A percentile compares a stretch with the other conserved stretches of the same genome.
Evolutionary conservation across 2,888 invertebrate genomes (phyloP).

Genomic region (Tiliacea aurago): DNA sequence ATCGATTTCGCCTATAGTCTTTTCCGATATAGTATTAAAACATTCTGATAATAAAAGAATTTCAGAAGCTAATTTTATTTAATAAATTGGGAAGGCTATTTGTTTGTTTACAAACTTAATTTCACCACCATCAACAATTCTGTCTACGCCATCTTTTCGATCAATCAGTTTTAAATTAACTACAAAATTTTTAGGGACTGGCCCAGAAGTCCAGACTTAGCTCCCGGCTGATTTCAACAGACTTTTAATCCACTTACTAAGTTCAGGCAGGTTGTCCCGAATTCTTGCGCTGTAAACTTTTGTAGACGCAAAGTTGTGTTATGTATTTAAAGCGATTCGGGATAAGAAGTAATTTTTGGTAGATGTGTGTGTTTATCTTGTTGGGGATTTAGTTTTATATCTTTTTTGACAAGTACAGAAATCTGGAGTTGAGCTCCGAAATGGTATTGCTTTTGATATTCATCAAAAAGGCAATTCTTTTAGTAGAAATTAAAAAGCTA

Average conservation of each 20-base stretch:
- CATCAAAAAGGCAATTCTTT: neutral
- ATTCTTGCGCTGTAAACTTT: slow-evolving; percentile 45
- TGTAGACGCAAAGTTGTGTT: slow-evolving; percentile 45
- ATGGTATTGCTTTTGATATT: no score
- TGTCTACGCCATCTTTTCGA: slow-evolving; percentile 3
- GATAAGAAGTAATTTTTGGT: slow-evolving; percentile 42
- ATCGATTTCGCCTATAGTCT: neutral
- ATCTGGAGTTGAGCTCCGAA: no score
- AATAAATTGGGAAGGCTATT: neutral
- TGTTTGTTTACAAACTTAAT: slow-evolving; percentile 6
- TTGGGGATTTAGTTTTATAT: slow-evolving; percentile 2
- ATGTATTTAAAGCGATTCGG: slow-evolving; percentile 55
- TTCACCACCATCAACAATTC: slow-evolving; percentile 4
- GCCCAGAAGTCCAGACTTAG: slow-evolving; percentile 33
- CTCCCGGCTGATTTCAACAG: slow-evolving; percentile 40
- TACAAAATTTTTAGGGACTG: slow-evolving; percentile 33
- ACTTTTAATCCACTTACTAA: slow-evolving; percentile 62
- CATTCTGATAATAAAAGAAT: neutral
- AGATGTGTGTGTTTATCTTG: slow-evolving; percentile 24
- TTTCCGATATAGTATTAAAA: neutral
- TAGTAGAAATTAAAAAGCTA: neutral
- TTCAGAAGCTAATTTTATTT: neutral
- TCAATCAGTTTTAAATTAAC: slow-evolving; percentile 36
- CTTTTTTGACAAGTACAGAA: neutral
- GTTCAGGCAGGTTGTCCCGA: slow-evolving; percentile 44